Percentiles rank a stretch among this genome's conserved stretches.
Conservation (phyloP, 2,113 vertebrate genomes). For the Chamaetylas fuelleborni region DNA sequence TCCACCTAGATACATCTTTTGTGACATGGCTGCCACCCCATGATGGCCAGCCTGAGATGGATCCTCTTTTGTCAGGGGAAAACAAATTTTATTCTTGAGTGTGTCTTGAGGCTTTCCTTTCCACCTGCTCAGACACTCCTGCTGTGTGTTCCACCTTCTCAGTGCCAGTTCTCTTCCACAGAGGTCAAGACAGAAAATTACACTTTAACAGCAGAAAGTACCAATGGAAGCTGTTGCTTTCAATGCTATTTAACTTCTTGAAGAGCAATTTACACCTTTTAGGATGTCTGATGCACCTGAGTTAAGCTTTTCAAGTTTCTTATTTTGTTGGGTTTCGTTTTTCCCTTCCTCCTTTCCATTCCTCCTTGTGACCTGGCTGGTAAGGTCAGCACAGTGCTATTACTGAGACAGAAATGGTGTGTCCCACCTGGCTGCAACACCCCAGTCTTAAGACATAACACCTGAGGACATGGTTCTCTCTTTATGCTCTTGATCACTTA, state of each 20-base stretch:
- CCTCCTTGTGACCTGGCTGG: background rate
- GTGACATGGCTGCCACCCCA: background rate
- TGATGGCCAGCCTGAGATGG: background rate
- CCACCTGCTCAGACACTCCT: background rate
- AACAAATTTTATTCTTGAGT: background rate
- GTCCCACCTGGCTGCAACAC: background rate
- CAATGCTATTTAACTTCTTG: background rate
- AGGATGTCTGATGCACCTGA: conserved; percentile 33
- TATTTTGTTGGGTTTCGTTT: background rate
- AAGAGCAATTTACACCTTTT: background rate
- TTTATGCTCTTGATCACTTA: background rate
- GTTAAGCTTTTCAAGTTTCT: conserved; percentile 38
- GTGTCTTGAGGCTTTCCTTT: background rate
- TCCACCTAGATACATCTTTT: background rate
- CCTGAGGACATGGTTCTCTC: background rate
- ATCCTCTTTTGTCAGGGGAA: background rate
- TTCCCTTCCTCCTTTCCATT: background rate
- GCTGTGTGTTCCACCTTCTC: background rate
- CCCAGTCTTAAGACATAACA: background rate
- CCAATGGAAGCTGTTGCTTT: background rate
- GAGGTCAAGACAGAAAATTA: conserved; percentile 15
- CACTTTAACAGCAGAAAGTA: background rate
- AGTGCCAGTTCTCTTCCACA: background rate
- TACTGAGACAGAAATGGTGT: background rate
- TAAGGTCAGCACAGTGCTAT: background rate